Base-by-base conservation (phyloP, 2,888 invertebrate genomes). In the Hipparchia semele region DNA sequence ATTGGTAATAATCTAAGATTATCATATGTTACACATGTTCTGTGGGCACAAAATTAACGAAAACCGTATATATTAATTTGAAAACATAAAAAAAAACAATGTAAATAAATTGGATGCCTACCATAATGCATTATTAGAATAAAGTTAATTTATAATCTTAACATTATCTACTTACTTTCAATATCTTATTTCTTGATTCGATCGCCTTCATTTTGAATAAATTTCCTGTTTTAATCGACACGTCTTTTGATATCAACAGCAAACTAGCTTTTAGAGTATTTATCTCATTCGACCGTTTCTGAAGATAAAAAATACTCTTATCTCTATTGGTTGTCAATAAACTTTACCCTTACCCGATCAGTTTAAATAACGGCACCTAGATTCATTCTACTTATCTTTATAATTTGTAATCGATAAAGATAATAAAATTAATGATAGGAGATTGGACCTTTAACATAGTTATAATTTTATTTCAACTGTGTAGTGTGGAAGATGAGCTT, bases 291-390 rank as follows among this genome's bases (percentile, higher is more conserved):
- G 74, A 71, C 72, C 76, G 77, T 76, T 75, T 68, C 76, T 74
- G 61, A 75, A 75, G 72, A 86, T 83, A 82, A 78, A 74, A 79
- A 77, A 81, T 79, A 76, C 76, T 70, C 82, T 86, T 88, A 89
- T 89, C 88, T 82, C 75, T 73, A 83, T 83, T 79, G 79, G 77
- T 80, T 82, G 85, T 85, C 86, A 86, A 86, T 87, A 86, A 80
- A 80, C 80, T 78, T 79, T 76, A 80, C 77, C 81, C 79, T 78
- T 59, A 68, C 13, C 23, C 59, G 72, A 71, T 73, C 59, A 13
- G 46, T 69, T 73, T 51, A 54, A 71, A 60, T 71, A 69, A 58
- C 62, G 54, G 46, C 60, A 53, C 46, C 46, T 68, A 73, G 68
- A 68, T 69, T 61, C 60, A 5, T 51, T 33, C 49, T 70, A 39